Evolutionary conservation across 2,113 vertebrate genomes (phyloP).

Genomic region (Zonotrichia leucophrys): DNA sequence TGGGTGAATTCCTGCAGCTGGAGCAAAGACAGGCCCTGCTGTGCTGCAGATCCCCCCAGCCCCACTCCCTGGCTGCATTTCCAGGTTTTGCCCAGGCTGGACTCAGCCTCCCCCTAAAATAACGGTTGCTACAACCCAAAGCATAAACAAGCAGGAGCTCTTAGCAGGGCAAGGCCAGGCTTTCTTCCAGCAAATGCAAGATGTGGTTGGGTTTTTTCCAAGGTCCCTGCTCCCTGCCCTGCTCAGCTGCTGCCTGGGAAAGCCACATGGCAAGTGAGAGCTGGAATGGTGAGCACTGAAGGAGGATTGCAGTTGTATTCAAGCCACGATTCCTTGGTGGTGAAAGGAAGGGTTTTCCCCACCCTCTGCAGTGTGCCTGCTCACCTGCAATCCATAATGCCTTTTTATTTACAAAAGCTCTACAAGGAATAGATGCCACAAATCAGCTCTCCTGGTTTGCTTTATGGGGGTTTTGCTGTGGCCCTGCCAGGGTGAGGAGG

Average conservation of each 20-base stretch:
- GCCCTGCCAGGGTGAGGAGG: rapidly evolving
- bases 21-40: not conserved
- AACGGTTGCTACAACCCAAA: not conserved
- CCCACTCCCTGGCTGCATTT: not conserved
- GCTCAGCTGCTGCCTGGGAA: not conserved
- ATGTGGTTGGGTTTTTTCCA: conserved; percentile 3
- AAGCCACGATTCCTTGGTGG: not conserved
- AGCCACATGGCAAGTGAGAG: not conserved
- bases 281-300: rapidly evolving
- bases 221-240: not conserved
- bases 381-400: not conserved
- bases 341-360: not conserved
- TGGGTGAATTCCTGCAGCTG: not conserved
- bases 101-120: not conserved
- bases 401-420: not conserved
- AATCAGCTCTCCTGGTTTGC: not conserved
- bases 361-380: rapidly evolving
- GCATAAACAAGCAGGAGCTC: conserved; percentile 19
- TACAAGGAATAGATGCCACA: not conserved
- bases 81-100: not conserved
- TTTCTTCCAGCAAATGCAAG: conserved; percentile 7
- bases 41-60: not conserved
- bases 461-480: not conserved
- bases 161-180: not conserved
- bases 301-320: not conserved